Conservation (phyloP, 2,113 vertebrate species). For the Myxocyprinus asiaticus region DNA sequence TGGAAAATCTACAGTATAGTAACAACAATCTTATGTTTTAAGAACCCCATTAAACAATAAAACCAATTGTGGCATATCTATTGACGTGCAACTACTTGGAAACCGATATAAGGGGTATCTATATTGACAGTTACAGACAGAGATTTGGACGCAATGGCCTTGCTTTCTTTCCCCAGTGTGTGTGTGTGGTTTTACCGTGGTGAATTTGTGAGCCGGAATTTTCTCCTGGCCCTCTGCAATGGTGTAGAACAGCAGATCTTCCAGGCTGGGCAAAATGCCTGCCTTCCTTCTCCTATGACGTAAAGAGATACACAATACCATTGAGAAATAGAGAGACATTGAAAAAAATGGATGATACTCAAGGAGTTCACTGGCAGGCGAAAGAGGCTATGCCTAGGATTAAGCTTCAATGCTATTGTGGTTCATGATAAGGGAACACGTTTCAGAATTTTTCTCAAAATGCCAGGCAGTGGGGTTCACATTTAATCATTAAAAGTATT, state of each 20-base stretch:
- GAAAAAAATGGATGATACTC: background rate
- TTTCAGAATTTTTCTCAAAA: constrained; percentile 42
- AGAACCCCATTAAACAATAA: too few relatives aligned
- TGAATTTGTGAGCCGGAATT: constrained; percentile 82
- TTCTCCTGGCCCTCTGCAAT: constrained; percentile 98
- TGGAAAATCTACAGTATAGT: too few relatives aligned
- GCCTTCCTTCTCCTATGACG: constrained; percentile 87
- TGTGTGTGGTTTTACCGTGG: constrained; percentile 79
- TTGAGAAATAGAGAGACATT: background rate
- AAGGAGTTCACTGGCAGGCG: too few relatives aligned
- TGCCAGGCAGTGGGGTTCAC: constrained; percentile 51
- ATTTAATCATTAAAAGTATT: too few relatives aligned
- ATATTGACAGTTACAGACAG: background rate
- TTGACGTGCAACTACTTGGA: background rate
- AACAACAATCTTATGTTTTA: too few relatives aligned
- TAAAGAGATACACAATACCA: constrained; percentile 47
- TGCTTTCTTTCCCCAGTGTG: background rate
- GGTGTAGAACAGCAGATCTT: constrained; percentile 98
- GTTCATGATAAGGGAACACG: too few relatives aligned
- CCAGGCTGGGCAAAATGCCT: constrained; percentile 94
- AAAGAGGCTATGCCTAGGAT: too few relatives aligned
- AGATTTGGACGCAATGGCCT: background rate
- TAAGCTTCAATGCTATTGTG: too few relatives aligned
- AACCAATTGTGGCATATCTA: too few relatives aligned
- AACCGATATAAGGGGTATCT: background rate